These are phyloP conservation scores for Crocodylus rhombifer DNA, from an alignment of 2,797 vertebrate genomes.

Conservation along the genomic window DNA sequence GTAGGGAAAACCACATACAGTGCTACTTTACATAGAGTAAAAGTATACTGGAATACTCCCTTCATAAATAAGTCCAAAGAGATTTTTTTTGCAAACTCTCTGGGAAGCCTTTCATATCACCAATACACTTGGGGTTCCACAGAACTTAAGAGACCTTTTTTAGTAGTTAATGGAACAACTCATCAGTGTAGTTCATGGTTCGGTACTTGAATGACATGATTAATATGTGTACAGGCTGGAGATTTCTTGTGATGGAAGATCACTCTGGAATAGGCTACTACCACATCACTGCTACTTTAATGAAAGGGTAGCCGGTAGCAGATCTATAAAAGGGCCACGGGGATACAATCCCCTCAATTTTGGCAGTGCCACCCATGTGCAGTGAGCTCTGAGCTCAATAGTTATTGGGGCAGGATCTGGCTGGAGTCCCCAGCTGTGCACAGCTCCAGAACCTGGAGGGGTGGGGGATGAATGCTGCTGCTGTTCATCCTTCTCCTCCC, in stretches of 20 bases:
- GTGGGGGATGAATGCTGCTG: no score
- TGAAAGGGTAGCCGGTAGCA: neutral
- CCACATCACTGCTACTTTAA: neutral
- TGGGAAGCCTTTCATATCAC: neutral
- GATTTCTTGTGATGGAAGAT: neutral
- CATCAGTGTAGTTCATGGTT: neutral
- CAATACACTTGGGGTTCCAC: rapidly evolving
- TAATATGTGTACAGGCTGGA: conserved; percentile 2
- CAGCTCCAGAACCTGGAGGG: no score
- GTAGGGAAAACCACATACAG: neutral
- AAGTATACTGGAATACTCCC: neutral
- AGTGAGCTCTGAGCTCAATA: no score
- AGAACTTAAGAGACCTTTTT: neutral
- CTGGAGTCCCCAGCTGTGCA: no score
- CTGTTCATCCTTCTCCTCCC: no score
- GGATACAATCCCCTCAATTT: no score
- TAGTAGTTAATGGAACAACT: neutral
- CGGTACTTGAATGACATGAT: neutral
- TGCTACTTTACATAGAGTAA: neutral
- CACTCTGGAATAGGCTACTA: neutral
- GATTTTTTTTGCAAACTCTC: neutral
- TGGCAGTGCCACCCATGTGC: no score
- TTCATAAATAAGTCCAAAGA: neutral
- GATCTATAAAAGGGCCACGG: neutral
- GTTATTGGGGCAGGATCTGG: no score